phyloP scores from a whole-genome alignment of 2,797 vertebrate genomes.

The Molothrus aeneus region DNA sequence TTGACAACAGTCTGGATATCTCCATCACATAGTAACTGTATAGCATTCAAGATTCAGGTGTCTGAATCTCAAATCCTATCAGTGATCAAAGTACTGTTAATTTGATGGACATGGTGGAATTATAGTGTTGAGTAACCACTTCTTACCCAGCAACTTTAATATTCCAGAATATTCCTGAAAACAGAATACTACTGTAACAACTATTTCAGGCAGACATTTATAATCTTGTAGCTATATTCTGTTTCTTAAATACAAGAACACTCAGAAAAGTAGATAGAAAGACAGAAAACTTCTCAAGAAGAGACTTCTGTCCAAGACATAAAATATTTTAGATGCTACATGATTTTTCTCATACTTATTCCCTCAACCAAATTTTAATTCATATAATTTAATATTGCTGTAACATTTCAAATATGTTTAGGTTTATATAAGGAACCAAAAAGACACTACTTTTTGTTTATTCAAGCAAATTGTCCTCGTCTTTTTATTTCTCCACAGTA shows the following conservation, averaged over 20 bases:
- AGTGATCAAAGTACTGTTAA: neutral
- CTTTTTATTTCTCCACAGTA: neutral
- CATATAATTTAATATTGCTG: neutral
- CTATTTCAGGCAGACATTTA: neutral
- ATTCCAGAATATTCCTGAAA: neutral
- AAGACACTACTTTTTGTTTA: neutral
- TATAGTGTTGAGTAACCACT: neutral
- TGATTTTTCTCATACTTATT: neutral
- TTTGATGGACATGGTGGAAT: neutral
- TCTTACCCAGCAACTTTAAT: neutral
- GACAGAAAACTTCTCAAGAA: neutral
- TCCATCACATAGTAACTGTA: neutral
- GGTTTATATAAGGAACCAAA: neutral
- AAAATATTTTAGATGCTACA: neutral
- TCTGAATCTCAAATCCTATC: neutral
- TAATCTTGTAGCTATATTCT: neutral
- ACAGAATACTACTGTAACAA: neutral
- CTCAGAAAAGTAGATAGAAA: neutral
- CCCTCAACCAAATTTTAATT: neutral
- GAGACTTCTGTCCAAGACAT: neutral
- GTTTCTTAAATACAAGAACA: neutral
- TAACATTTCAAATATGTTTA: neutral
- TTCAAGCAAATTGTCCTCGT: neutral
- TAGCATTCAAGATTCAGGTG: neutral
- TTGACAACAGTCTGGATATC: neutral